Conservation (phyloP, 2,113 vertebrate species). For the Heterochromis multidens region DNA sequence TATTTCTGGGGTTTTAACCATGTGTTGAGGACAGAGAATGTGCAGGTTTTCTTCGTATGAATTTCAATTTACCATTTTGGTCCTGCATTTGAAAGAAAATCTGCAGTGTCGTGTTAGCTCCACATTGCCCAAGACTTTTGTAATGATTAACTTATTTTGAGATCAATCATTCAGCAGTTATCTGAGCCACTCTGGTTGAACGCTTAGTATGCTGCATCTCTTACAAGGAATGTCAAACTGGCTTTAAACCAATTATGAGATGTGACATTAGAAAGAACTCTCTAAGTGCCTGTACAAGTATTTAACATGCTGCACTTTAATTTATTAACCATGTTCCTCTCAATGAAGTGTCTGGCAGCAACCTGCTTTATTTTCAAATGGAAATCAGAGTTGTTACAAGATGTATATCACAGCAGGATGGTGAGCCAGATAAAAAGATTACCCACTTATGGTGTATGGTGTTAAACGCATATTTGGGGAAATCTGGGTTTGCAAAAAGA, state of each 20-base stretch:
- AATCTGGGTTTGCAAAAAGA: background rate
- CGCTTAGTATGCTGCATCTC: background rate
- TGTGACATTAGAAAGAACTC: background rate
- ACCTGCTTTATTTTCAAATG: background rate
- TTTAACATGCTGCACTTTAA: background rate
- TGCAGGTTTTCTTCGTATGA: background rate
- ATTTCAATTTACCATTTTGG: background rate
- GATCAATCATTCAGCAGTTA: background rate
- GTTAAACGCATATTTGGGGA: background rate
- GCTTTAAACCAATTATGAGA: background rate
- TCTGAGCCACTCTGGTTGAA: background rate
- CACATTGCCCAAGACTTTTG: background rate
- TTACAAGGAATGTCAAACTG: too few relatives aligned
- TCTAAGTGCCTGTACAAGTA: background rate
- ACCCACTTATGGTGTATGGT: background rate
- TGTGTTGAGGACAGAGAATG: background rate
- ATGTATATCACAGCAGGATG: background rate
- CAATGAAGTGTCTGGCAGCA: background rate
- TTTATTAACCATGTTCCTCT: background rate
- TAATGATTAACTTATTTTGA: background rate
- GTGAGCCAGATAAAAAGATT: background rate
- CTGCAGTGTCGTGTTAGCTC: background rate
- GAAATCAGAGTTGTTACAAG: background rate
- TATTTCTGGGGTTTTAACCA: background rate
- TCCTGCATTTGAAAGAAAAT: background rate